Conservation (phyloP, 2,797 vertebrate genomes). For the Poeciliopsis infans region DNA sequence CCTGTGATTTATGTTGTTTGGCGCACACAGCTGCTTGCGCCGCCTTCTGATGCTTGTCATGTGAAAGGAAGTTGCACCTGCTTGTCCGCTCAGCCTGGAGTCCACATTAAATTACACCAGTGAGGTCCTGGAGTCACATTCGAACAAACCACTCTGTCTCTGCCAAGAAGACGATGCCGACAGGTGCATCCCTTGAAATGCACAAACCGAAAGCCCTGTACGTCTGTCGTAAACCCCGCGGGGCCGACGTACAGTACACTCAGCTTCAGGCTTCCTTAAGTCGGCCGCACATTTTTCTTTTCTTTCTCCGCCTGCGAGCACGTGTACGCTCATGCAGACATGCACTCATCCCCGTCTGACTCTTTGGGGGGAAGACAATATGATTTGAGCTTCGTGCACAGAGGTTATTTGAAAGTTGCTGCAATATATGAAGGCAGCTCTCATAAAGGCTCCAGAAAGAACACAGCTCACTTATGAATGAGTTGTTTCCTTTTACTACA, state of each 20-base stretch:
- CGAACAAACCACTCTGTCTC: slow-evolving; percentile 15
- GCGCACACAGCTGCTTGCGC: slow-evolving; percentile 16
- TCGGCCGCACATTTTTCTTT: slow-evolving; percentile 17
- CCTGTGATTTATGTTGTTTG: neutral
- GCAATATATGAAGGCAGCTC: slow-evolving; percentile 31
- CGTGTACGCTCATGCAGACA: neutral
- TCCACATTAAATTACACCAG: slow-evolving; percentile 13
- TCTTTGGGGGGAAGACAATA: slow-evolving; percentile 31
- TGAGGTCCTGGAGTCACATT: slow-evolving; percentile 22
- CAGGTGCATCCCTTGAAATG: slow-evolving; percentile 27
- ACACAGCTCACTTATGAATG: slow-evolving; percentile 11
- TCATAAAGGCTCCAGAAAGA: slow-evolving; percentile 8
- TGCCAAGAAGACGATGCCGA: slow-evolving; percentile 3
- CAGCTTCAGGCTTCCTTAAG: slow-evolving; percentile 21
- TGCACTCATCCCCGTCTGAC: slow-evolving; percentile 20
- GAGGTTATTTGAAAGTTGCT: slow-evolving; percentile 46
- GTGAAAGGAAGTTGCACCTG: slow-evolving; percentile 10
- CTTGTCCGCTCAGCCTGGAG: slow-evolving; percentile 19
- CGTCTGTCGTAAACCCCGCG: slow-evolving; percentile 16
- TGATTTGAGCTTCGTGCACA: slow-evolving; percentile 11
- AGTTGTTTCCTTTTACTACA: slow-evolving; percentile 8
- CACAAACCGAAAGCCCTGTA: slow-evolving; percentile 13
- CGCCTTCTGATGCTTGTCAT: neutral
- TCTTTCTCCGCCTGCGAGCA: slow-evolving; percentile 12
- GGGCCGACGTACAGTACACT: neutral